Evolutionary conservation across 2,888 invertebrate genomes (phyloP), one percentile per base, ranked within the genome.

Genomic region (Drosophila koepferae): DNA sequence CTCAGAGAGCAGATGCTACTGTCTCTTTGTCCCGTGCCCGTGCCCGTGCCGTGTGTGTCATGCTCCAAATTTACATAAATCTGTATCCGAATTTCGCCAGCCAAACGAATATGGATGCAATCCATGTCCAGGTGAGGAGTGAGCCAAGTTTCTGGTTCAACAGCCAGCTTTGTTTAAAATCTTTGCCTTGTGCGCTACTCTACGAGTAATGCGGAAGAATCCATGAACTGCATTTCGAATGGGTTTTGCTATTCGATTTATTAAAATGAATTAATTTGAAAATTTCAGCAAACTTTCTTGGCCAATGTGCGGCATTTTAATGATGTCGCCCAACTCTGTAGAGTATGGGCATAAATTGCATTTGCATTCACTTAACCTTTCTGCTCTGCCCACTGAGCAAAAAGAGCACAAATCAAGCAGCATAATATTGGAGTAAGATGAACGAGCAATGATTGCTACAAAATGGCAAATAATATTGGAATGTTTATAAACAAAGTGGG

Each of bases 241-340:
- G 78, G 68, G 62, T 69, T 77, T 70, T 72, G 55, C 60, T 74
- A 63, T 77, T 63, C 59, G 86, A 90, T 84, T 86, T 86, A 86
- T 86, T 90, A 86, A 90, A 86, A 90, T 90, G 90, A 86, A 86
- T 86, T 86, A 90, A 90, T 90, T 90, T 86, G 76, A 83, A 84
- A 83, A 86, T 81, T 76, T 78, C 53, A 65, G 60, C 56, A 48
- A 60, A 72, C 80, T 74, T 81, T 81, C 54, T 41, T 53, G 66
- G 63, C 60, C 49, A 73, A 77, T 81, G 81, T 74, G 67, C 70
- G 76, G 85, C 90, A 86, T 86, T 89, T 86, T 86, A 86, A 86
- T 86, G 85, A 86, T 81, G 90, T 80, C 77, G 65, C 64, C 63
- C 56, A 64, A 49, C 40, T 55, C 44, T 6, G 10, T 2, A 55